Evolutionary conservation across 2,113 vertebrate genomes (phyloP).

Genomic region (Varanus salvator): DNA sequence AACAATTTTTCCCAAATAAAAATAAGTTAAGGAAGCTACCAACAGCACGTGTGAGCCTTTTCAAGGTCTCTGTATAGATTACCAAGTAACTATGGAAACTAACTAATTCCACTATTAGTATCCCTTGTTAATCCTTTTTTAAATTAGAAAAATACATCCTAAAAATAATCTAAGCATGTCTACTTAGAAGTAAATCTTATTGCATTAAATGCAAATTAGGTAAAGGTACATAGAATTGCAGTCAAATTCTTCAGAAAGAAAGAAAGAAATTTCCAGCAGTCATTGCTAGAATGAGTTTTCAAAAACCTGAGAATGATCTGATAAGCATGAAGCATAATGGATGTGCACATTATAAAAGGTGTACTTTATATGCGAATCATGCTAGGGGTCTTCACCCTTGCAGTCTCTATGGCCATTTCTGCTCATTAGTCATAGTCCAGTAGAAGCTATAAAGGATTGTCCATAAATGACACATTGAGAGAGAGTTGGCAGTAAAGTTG

Average conservation of each 20-base stretch:
- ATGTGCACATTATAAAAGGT: not conserved
- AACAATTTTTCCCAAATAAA: not conserved
- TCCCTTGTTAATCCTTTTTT: conserved; percentile 45
- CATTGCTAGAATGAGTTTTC: not conserved
- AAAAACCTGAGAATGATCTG: conserved; percentile 32
- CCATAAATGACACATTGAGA: not conserved
- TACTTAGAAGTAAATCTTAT: too few relatives aligned
- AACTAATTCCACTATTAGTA: conserved; percentile 44
- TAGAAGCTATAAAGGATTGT: not conserved
- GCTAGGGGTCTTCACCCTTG: not conserved
- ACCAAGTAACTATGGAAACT: conserved; percentile 66
- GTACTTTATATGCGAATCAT: not conserved
- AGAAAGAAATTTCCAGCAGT: not conserved
- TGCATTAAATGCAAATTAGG: too few relatives aligned
- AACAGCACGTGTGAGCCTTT: conserved; percentile 46
- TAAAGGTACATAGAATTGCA: too few relatives aligned
- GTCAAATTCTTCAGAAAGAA: too few relatives aligned
- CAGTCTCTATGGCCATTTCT: not conserved
- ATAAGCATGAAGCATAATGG: not conserved
- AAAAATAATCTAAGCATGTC: conserved; percentile 13
- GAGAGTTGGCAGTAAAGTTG: not conserved
- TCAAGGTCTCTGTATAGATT: conserved; percentile 45
- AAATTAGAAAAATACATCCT: conserved; percentile 11
- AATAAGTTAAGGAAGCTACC: conserved; percentile 35
- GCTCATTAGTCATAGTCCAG: not conserved